Percentiles rank a stretch among this genome's conserved stretches.
Evolutionary conservation across 1,140 invertebrate species (phyloP).

Genomic region (Trissolcus basalis): DNA sequence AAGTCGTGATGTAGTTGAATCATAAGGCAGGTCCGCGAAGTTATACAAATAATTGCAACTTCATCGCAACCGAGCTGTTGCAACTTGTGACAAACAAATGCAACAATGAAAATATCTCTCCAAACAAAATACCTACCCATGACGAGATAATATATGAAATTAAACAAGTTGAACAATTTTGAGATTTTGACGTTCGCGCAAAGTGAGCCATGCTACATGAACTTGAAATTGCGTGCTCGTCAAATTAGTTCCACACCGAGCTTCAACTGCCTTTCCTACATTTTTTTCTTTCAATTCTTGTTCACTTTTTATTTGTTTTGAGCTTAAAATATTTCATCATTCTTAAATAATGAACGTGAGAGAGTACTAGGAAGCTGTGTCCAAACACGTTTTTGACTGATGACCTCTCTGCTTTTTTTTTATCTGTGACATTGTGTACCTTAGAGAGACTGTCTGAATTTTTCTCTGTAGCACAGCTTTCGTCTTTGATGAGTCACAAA

Average conservation of each 20-base stretch:
- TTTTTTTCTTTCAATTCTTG: slow-evolving; percentile 9
- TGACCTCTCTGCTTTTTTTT: slow-evolving; percentile 40
- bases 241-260: slow-evolving; percentile 30
- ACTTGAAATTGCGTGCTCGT: no score
- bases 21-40: slow-evolving; percentile 7
- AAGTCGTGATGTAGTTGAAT: slow-evolving; percentile 23
- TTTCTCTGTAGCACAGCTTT: slow-evolving; percentile 40
- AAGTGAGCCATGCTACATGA: no score
- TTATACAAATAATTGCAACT: no score
- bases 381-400: slow-evolving; percentile 36
- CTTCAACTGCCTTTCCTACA: slow-evolving; percentile 10
- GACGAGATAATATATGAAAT: no score
- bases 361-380: slow-evolving; percentile 7
- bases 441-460: slow-evolving; percentile 25
- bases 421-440: slow-evolving; percentile 16
- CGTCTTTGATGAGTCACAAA: slow-evolving; percentile 31
- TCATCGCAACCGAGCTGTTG: slow-evolving; percentile 2
- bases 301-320: slow-evolving; percentile 17
- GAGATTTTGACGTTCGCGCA: no score
- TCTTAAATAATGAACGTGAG: slow-evolving; percentile 12
- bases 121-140: no score
- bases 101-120: no score
- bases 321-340: slow-evolving; percentile 28
- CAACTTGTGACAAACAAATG: no score
- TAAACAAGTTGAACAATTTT: no score